phyloP scores from a whole-genome alignment of 2,797 vertebrate species.

The Lagodon rhomboides region DNA sequence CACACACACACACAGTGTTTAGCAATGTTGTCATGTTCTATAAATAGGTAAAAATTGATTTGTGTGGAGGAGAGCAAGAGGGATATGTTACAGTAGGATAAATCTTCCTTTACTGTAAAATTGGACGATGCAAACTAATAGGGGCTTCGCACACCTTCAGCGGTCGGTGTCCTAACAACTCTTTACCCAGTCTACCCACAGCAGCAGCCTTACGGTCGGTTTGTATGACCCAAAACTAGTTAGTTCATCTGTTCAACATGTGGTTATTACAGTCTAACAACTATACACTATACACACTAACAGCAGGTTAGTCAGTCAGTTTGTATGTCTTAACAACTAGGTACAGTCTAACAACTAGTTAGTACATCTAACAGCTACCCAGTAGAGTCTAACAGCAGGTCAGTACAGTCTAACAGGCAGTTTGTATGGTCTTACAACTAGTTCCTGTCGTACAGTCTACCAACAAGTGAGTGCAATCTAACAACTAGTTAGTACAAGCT shows the following conservation, averaged over 20 bases:
- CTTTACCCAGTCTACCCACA: not conserved
- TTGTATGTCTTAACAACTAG: not conserved
- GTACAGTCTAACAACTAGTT: not conserved
- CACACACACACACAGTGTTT: constrained; percentile 36
- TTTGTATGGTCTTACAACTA: not conserved
- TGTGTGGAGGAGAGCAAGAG: constrained; percentile 57
- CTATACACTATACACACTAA: not conserved
- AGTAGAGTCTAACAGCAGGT: not conserved
- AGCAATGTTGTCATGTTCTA: constrained; percentile 67
- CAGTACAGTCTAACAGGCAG: not conserved
- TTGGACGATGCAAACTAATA: constrained; percentile 17
- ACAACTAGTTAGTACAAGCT: too few relatives aligned
- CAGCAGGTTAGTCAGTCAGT: not conserved
- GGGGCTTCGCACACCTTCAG: not conserved
- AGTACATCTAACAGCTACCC: not conserved
- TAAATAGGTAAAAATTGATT: constrained; percentile 76
- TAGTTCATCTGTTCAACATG: too few relatives aligned
- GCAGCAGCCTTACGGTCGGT: not conserved
- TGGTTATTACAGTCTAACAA: too few relatives aligned
- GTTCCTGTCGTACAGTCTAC: not conserved
- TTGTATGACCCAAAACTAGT: too few relatives aligned
- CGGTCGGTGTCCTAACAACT: not conserved
- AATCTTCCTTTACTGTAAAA: constrained; percentile 48
- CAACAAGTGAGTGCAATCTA: not conserved
- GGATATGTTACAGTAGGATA: constrained; percentile 44